Evolutionary conservation across 2,888 invertebrate species (phyloP), one percentile per base, ranked within the genome.

Genomic region (Ganaspis brasiliensis): DNA sequence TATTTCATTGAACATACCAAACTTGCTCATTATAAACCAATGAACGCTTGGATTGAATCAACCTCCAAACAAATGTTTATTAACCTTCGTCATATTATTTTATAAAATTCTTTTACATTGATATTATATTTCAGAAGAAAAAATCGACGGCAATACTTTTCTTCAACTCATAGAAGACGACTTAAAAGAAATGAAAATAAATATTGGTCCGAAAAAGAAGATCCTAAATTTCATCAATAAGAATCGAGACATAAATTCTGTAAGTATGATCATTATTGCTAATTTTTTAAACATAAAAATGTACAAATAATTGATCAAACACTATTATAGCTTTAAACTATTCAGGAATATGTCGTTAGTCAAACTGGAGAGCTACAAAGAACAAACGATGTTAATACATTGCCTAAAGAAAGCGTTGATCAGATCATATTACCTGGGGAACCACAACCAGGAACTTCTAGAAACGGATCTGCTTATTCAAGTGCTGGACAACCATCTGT

Each of bases 161-260:
- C 55, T 72, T 21, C 56, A 71, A 24, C 37, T 72, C 6, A 72
- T 19, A 10, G 49, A 72, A 14, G 24, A 75, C 16, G 75, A 75
- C 16, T n/a, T 75, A 1, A 35, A 21, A 24, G 16, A 56, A 3
- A 24, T 75, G 45, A 71, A 75, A 57, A 61, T 74, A 12, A 74
- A 61, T 40, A 74, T 74, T 40, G 73, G 73, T 8, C 73, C 73
- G 12, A 37, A 45, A 24, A 74, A 74, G 61, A 21, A 16, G 10
- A 21, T 74, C 24, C n/a, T 61, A 21, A 74, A 74, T 21, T 49
- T 74, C 14, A 40, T 74, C 6, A 59, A 61, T 1, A 26, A 74
- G 31, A 45, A 14, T 52, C 40, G 45, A 49, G 12, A 61, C 6
- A 49, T 19, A 61, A 45, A 26, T 24, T 19, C 16, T 2, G 74